These are phyloP conservation scores for Eulithis testata DNA, from an alignment of 2,888 invertebrate species.

Conservation along the genomic window DNA sequence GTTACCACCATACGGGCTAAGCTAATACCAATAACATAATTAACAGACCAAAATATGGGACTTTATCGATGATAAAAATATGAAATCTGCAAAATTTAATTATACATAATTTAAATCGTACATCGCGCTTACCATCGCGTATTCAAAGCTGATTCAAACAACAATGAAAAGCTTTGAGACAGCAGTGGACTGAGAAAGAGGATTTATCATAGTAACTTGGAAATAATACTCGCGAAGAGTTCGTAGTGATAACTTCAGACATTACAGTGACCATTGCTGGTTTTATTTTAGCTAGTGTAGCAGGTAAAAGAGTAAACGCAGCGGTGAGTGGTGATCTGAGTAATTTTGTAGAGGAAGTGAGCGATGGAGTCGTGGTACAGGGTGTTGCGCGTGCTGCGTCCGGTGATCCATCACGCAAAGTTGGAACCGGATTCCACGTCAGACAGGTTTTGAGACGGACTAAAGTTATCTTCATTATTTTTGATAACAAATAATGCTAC, in stretches of 20 bases:
- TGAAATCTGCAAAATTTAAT: too few species aligned
- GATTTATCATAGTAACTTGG: slow-evolving; percentile 6
- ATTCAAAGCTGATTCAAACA: not conserved
- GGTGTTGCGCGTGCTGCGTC: slow-evolving; percentile 65
- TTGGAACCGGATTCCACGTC: slow-evolving; percentile 70
- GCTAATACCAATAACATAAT: too few species aligned
- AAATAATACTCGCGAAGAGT: not conserved
- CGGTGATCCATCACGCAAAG: slow-evolving; percentile 81
- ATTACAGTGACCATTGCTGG: not conserved
- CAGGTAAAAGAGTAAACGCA: not conserved
- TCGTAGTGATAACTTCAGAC: not conserved
- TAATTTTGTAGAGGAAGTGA: slow-evolving; percentile 38
- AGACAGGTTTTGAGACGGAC: slow-evolving; percentile 63
- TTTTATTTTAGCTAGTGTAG: not conserved
- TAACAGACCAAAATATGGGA: too few species aligned
- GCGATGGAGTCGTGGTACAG: slow-evolving; percentile 46
- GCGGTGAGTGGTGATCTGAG: not conserved
- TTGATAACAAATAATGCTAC: slow-evolving; percentile 47
- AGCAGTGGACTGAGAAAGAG: not conserved
- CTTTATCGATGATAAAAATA: too few species aligned
- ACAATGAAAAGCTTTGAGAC: not conserved
- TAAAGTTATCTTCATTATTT: slow-evolving; percentile 64
- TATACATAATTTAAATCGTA: too few species aligned
- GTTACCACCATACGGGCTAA: too few species aligned
- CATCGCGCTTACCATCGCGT: not conserved